Base-by-base conservation (phyloP, 1,140 invertebrate genomes). In the Apis cerana region DNA sequence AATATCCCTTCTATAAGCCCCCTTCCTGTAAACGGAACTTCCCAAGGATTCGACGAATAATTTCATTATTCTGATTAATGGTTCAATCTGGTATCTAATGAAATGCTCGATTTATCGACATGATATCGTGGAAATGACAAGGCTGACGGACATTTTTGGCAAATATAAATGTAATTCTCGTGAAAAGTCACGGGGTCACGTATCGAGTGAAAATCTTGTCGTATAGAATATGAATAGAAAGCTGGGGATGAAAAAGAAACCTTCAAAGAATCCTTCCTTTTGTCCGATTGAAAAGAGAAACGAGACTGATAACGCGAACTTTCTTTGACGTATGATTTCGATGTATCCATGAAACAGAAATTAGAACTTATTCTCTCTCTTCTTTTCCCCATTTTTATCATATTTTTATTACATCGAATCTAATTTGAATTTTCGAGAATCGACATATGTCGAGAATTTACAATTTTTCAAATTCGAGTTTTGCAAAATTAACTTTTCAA, bases 11-110 rank as follows among this genome's bases (percentile, higher is more conserved):
- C 33, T 7, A 7, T 21, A 68, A 10, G 33, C 33, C 43, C n/a
- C 43, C 2, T 3, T 33, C 33, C 33, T 33, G 0, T 27, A 64
- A 64, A 64, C 27, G 48, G 68, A 43, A 43, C 9, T 50, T 77
- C 67, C 74, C 72, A 71, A 72, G 71, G 83, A 83, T 83, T 83
- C 64, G 83, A n/a, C 83, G 71, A 83, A 83, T 85, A 83, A 72
- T 83, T 80, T 71, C 69, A 77, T 70, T 71, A 64, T 61, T 61
- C 80, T 85, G 75, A 83, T 52, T 77, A 83, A 85, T 77, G 80
- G 82, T 61, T 85, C 83, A 27, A 85, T 77, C 83, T 85, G 72
- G 59, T 68, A 21, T 68, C 50, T 43, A 17, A 3, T 19, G 7
- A n/a, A 15, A 52, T 12, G 59, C 33, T 33, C 19, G 43, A 84